These are phyloP conservation scores for Drosophila acutilabella DNA, from an alignment of 2,888 invertebrate genomes.

Conservation along the genomic window DNA sequence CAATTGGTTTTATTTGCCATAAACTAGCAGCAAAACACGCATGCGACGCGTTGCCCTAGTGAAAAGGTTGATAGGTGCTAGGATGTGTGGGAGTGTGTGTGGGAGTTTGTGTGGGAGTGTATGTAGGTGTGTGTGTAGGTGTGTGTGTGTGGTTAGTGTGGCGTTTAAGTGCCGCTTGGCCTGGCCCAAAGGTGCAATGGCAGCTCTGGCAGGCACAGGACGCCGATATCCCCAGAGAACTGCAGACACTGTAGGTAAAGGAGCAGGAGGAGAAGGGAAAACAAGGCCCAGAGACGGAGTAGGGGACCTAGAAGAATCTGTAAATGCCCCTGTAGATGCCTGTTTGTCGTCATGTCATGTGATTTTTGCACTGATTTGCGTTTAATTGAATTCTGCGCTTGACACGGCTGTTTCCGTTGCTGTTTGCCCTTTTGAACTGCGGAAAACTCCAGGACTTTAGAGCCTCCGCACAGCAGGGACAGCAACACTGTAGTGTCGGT, in stretches of 20 bases:
- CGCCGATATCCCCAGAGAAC: constrained; percentile 33
- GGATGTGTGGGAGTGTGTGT: constrained; percentile 2
- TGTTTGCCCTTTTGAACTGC: constrained; percentile 8
- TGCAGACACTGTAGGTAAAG: neutral
- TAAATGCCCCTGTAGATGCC: constrained; percentile 1
- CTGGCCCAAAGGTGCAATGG: constrained; percentile 54
- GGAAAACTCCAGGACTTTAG: too few species aligned
- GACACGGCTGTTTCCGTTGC: constrained; percentile 45
- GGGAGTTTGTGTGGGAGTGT: constrained; percentile 7
- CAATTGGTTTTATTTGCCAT: constrained; percentile 73
- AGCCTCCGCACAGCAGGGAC: neutral
- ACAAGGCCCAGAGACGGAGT: neutral
- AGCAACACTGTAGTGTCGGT: neutral
- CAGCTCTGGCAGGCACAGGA: constrained; percentile 19
- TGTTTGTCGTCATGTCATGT: constrained; percentile 37
- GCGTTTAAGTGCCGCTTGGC: constrained; percentile 57
- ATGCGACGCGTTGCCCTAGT: constrained; percentile 53
- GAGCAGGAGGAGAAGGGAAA: neutral
- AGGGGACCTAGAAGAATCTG: neutral
- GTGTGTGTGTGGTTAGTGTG: constrained; percentile 35
- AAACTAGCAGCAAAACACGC: constrained; percentile 65
- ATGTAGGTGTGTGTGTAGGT: constrained; percentile 4
- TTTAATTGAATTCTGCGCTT: constrained; percentile 75
- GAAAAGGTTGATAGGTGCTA: constrained; percentile 32
- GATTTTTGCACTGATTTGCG: constrained; percentile 75